phyloP scores from a whole-genome alignment of 2,113 vertebrate genomes.

The Fukomys damarensis region DNA sequence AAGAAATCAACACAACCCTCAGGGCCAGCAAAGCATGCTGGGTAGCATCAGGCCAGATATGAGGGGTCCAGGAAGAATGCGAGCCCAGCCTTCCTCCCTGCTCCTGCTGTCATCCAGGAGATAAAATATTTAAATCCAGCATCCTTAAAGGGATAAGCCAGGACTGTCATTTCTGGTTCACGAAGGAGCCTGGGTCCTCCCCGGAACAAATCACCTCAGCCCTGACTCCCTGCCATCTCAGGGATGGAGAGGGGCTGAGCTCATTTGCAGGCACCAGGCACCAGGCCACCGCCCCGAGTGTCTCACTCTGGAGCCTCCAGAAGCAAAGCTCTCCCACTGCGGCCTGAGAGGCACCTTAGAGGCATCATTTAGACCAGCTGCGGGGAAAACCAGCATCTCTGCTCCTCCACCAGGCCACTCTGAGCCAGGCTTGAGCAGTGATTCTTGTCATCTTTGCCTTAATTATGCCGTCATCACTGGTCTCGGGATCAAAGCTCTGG shows the following conservation, averaged over 20 bases:
- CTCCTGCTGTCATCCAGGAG: not conserved
- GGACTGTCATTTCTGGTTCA: slow-evolving; percentile 61
- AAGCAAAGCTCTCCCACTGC: not conserved
- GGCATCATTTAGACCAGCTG: not conserved
- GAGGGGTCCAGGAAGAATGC: not conserved
- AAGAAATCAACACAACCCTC: not conserved
- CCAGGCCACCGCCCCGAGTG: slow-evolving; percentile 1
- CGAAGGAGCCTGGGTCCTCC: not conserved
- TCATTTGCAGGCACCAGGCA: not conserved
- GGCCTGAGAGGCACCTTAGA: not conserved
- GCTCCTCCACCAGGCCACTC: not conserved
- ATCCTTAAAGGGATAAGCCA: slow-evolving; percentile 29
- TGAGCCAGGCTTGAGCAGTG: not conserved
- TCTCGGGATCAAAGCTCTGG: slow-evolving; percentile 36
- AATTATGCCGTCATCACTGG: not conserved
- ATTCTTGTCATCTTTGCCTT: not conserved
- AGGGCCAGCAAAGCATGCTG: not conserved
- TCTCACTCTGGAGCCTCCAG: not conserved
- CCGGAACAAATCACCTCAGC: slow-evolving; percentile 65
- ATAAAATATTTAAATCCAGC: slow-evolving; percentile 56
- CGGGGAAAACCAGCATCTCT: not conserved
- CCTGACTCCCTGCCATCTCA: slow-evolving; percentile 41
- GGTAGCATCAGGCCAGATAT: not conserved
- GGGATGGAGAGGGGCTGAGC: not conserved
- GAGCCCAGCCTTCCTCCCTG: not conserved